Conservation (phyloP, 2,797 vertebrate genomes). For the Galaxias olidus region DNA sequence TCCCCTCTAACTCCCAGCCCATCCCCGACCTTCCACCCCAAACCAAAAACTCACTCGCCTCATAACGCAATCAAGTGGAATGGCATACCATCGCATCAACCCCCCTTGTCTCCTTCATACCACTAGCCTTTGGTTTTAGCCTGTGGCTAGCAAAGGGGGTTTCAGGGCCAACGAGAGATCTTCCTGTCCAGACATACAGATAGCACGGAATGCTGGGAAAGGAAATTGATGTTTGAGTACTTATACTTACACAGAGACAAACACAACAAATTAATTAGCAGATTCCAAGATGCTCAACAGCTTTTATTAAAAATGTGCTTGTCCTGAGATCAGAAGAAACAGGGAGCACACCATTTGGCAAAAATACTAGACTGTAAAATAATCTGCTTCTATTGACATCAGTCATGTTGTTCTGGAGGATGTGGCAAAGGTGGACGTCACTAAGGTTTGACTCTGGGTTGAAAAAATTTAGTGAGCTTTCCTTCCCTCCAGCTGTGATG, state of each 20-base stretch:
- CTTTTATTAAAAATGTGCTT: no score
- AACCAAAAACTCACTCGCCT: conserved; percentile 6
- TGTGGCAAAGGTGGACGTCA: background rate
- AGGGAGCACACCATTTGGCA: no score
- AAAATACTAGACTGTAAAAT: no score
- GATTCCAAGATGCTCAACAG: no score
- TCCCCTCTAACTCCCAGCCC: background rate
- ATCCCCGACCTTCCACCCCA: background rate
- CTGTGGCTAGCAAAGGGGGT: background rate
- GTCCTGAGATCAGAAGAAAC: no score
- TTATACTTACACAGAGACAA: background rate
- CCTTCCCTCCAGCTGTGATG: background rate
- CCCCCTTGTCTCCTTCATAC: background rate
- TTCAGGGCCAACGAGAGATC: background rate
- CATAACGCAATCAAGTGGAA: conserved; percentile 19
- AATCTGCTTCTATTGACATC: background rate
- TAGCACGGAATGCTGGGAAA: background rate
- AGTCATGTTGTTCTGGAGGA: background rate
- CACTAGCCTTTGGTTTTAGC: background rate
- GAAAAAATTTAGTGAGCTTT: background rate
- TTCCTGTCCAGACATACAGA: background rate
- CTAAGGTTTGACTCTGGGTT: conserved; percentile 4
- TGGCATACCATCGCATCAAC: background rate
- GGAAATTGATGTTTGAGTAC: background rate
- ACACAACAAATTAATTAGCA: background rate